Percentiles rank a stretch among this genome's conserved stretches.
Conservation (phyloP, 2,888 invertebrate species). For the Oconnorella tubifera region DNA sequence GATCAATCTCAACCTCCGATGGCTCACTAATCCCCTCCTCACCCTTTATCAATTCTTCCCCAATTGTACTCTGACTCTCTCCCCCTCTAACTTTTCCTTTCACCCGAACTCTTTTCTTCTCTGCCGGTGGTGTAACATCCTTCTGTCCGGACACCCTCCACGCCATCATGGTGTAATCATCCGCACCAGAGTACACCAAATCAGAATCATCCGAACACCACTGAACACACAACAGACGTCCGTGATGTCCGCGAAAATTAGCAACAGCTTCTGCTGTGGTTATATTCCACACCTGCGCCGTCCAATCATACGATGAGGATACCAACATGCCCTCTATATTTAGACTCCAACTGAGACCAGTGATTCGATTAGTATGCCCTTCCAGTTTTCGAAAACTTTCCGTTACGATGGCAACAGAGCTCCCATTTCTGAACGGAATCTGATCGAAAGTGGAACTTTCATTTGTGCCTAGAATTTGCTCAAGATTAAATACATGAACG, state of each 20-base stretch:
- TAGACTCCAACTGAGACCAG: constrained; percentile 68
- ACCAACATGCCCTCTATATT: constrained; percentile 66
- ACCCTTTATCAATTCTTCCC: neutral
- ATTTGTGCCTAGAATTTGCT: constrained; percentile 23
- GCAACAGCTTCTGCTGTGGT: constrained; percentile 50
- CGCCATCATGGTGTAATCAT: constrained; percentile 66
- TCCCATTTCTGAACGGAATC: neutral
- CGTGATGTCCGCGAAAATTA: constrained; percentile 63
- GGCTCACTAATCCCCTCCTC: neutral
- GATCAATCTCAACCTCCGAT: neutral
- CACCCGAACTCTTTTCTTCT: neutral
- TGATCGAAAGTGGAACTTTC: neutral
- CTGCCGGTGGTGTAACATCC: constrained; percentile 26
- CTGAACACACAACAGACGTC: constrained; percentile 62
- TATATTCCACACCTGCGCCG: constrained; percentile 63
- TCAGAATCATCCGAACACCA: constrained; percentile 68
- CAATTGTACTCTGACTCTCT: neutral
- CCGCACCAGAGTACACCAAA: constrained; percentile 66
- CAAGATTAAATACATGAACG: constrained; percentile 60
- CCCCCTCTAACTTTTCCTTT: neutral
- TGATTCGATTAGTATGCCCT: constrained; percentile 62
- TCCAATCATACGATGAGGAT: constrained; percentile 69
- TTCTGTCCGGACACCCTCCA: constrained; percentile 63
- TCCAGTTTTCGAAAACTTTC: constrained; percentile 42
- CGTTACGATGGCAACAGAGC: constrained; percentile 27